Percentiles rank a stretch among this genome's conserved stretches.
Evolutionary conservation across 2,113 vertebrate genomes (phyloP).

Genomic region (Nothocercus nigrocapillus): DNA sequence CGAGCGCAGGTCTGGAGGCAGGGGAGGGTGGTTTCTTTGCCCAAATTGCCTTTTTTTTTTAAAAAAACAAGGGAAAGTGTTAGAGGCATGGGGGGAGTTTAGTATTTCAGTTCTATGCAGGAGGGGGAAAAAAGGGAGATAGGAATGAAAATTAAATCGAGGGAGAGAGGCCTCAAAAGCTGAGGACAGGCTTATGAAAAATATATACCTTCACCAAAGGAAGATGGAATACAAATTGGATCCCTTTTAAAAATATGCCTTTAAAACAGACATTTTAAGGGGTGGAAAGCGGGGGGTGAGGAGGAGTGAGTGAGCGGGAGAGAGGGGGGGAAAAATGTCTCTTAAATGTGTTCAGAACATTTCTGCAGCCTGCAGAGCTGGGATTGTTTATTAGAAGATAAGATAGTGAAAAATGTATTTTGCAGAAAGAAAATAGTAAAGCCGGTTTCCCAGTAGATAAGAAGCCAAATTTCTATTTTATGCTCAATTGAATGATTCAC

Average conservation of each 20-base stretch:
- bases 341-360: constrained; percentile 79
- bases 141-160: constrained; percentile 32
- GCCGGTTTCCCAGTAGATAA: constrained; percentile 83
- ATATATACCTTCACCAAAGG: constrained; percentile 73
- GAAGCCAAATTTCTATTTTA: constrained; percentile 87
- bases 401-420: constrained; percentile 88
- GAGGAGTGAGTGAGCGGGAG: neutral
- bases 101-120: constrained; percentile 16
- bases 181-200: constrained; percentile 66
- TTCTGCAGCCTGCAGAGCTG: constrained; percentile 76
- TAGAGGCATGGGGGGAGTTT: neutral
- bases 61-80: constrained; percentile 38
- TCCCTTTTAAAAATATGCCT: constrained; percentile 67
- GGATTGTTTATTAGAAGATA: constrained; percentile 88
- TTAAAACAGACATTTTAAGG: constrained; percentile 75
- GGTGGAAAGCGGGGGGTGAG: neutral
- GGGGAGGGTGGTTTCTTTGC: neutral
- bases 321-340: constrained; percentile 48
- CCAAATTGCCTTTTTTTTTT: constrained; percentile 40
- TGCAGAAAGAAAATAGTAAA: constrained; percentile 85
- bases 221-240: constrained; percentile 76
- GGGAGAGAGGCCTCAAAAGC: constrained; percentile 48
- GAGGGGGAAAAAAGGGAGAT: neutral
- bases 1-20: neutral
- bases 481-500: constrained; percentile 84